Conservation (phyloP, 1,140 invertebrate species). For the Melanaphis sacchari region DNA sequence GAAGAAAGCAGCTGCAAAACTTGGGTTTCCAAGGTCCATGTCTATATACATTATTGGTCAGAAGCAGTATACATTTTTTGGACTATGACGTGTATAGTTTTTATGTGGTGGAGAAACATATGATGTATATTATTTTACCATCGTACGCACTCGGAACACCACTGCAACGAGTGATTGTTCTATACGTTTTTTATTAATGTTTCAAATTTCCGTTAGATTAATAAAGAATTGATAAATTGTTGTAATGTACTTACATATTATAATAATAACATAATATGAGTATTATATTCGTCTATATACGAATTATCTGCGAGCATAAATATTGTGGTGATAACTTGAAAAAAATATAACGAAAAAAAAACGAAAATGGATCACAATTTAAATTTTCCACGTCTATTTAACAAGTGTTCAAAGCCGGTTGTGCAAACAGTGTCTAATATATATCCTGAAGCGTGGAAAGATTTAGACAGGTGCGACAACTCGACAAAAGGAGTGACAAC, state of each 20-base stretch:
- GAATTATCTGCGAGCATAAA: constrained; percentile 22
- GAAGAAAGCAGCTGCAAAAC: constrained; percentile 57
- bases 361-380: constrained; percentile 46
- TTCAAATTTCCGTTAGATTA: background rate
- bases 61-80: constrained; percentile 38
- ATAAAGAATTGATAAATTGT: background rate
- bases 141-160: background rate
- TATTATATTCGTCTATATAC: background rate
- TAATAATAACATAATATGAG: constrained; percentile 1
- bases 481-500: constrained; percentile 57
- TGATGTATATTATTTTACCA: constrained; percentile 1
- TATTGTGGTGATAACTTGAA: constrained; percentile 25
- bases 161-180: background rate
- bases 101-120: background rate
- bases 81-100: background rate
- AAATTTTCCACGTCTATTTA: constrained; percentile 55
- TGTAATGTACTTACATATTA: background rate
- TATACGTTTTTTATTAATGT: background rate
- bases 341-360: constrained; percentile 21
- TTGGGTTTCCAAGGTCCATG: constrained; percentile 35
- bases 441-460: constrained; percentile 55
- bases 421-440: constrained; percentile 57
- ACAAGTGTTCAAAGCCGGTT: constrained; percentile 57
- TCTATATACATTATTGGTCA: constrained; percentile 27
- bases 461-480: constrained; percentile 58